Evolutionary conservation across 2,797 vertebrate genomes (phyloP), one percentile per base, ranked within the genome.

Genomic region (Australoheros facetus): DNA sequence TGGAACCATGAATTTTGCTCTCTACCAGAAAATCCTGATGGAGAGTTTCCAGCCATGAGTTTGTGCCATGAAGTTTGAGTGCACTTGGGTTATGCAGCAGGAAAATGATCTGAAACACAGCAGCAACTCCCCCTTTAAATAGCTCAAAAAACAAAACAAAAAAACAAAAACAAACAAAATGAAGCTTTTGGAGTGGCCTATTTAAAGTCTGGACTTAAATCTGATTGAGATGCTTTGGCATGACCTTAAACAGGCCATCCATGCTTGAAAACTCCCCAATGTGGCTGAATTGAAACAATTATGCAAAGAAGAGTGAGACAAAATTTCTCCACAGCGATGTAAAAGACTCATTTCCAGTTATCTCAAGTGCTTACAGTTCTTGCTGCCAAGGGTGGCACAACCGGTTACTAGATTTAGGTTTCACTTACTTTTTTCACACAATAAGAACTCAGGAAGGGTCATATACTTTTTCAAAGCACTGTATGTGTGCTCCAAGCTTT

Each of bases 401-500:
- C 39, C 60, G 45, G 60, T 45, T 64, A 45, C 45, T 45, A 64
- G 5, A 23, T 64, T 64, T 45, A 45, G 37, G 37, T 3, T 37
- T 37, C 11, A 42, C 13, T 42, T 42, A 13, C 39, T 42, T 39
- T 39, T 39, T 39, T 39, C 11, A 39, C 37, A 39, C 37, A 32
- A 37, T 10, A 10, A 37, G 34, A 37, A 39, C 9, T 39, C 37
- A 39, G 37, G 10, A 39, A 39, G 37, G 37, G 60, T 21, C 14
- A 45, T 16, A 10, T 62, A 0, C 59, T 62, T 26, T 64, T 42
- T 45, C 60, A 42, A 14, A 64, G 37, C 13, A 42, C 60, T 64
- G 11, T 42, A 13, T 0, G 0, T 51, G 42, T 6, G 0, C 3
- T 48, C 42, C 0, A 66, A 66, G 48, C 23, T 51, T 69, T 51